Evolutionary conservation across 2,888 invertebrate genomes (phyloP).

Genomic region (Drosophila nr. fundita): DNA sequence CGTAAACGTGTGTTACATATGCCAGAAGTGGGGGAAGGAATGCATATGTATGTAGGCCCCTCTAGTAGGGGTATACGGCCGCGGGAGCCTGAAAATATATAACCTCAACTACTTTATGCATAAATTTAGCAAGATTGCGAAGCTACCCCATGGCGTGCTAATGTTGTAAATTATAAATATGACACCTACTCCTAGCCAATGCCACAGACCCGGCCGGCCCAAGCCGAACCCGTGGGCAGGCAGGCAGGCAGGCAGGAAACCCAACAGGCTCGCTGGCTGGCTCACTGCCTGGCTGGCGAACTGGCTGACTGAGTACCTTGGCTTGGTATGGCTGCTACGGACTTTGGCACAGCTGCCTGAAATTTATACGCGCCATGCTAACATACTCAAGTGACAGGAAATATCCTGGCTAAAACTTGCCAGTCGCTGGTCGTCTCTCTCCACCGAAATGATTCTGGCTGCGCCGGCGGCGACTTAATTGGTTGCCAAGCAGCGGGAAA

Average conservation of each 20-base stretch:
- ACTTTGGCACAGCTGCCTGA: slow-evolving; percentile 61
- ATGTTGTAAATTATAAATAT: slow-evolving; percentile 84
- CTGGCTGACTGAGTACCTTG: slow-evolving; percentile 24
- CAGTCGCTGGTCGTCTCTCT: slow-evolving; percentile 16
- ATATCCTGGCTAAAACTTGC: slow-evolving; percentile 60
- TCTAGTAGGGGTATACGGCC: slow-evolving; percentile 20
- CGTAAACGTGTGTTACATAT: slow-evolving; percentile 80
- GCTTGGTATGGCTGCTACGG: slow-evolving; percentile 18
- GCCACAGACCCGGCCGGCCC: slow-evolving; percentile 22
- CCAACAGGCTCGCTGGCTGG: slow-evolving; percentile 38
- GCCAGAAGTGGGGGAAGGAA: slow-evolving; percentile 11
- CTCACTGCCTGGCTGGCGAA: slow-evolving; percentile 29
- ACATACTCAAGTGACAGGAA: slow-evolving; percentile 57
- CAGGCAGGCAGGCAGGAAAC: slow-evolving; percentile 23
- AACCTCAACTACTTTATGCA: slow-evolving; percentile 79
- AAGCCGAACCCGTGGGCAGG: slow-evolving; percentile 63
- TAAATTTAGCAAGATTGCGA: slow-evolving; percentile 79
- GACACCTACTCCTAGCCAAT: slow-evolving; percentile 81
- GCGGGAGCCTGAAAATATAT: slow-evolving; percentile 60
- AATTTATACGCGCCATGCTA: slow-evolving; percentile 64
- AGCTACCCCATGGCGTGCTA: slow-evolving; percentile 82
- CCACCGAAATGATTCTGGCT: slow-evolving; percentile 37
- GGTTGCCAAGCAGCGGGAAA: slow-evolving; percentile 78
- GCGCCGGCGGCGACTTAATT: slow-evolving; percentile 69
- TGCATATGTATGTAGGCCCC: not conserved